Evolutionary conservation across 2,113 vertebrate species (phyloP).

Genomic region (Tiliqua scincoides): DNA sequence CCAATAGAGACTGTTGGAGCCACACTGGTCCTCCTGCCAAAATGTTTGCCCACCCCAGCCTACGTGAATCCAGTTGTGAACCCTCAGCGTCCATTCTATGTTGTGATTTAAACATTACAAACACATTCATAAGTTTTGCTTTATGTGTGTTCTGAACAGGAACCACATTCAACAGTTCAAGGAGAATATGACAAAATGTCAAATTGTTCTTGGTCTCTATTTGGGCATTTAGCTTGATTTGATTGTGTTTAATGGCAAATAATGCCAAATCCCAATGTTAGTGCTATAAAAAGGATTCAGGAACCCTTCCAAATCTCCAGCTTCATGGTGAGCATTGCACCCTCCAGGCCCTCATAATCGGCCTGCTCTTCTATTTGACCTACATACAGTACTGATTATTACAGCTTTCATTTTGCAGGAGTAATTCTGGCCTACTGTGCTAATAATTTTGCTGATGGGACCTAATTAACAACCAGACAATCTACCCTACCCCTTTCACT

Average conservation of each 20-base stretch:
- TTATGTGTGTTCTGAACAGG: background rate
- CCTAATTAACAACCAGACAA: constrained; percentile 64
- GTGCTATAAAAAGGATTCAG: background rate
- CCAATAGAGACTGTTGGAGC: too few relatives aligned
- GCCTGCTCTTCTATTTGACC: constrained; percentile 66
- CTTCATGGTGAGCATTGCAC: constrained; percentile 24
- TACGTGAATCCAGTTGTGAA: background rate
- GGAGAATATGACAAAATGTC: background rate
- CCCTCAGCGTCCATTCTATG: background rate
- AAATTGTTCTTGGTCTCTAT: background rate
- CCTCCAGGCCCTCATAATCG: constrained; percentile 52
- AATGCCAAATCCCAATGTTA: background rate
- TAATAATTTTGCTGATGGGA: constrained; percentile 64
- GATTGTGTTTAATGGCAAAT: too few relatives aligned
- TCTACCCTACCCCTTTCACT: constrained; percentile 48
- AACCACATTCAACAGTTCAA: background rate
- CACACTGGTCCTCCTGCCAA: too few relatives aligned
- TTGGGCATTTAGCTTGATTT: background rate
- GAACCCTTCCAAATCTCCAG: constrained; percentile 13
- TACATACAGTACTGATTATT: constrained; percentile 68
- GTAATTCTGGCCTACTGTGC: constrained; percentile 60
- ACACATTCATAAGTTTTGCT: background rate
- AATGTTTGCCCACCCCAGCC: too few relatives aligned
- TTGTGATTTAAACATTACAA: background rate
- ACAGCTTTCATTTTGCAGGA: constrained; percentile 60